Base-by-base conservation (phyloP, 2,113 vertebrate species). In the Phyllopteryx taeniolatus region DNA sequence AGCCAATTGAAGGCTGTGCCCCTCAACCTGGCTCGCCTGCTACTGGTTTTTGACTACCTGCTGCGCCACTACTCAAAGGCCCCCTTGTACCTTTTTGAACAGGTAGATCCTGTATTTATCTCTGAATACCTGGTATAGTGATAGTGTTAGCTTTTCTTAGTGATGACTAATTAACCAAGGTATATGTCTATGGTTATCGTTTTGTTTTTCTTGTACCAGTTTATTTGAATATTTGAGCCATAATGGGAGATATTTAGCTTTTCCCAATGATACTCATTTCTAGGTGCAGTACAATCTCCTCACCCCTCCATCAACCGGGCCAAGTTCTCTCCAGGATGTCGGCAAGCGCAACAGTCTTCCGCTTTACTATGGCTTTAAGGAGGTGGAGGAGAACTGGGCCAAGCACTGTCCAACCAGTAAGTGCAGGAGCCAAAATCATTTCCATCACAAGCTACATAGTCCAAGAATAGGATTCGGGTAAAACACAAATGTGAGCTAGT, bases 351-450 rank as follows among this genome's bases (percentile, higher is more conserved):
- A 80, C 0, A 77, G 92, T 22, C 75, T 91, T 8, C 97, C 95
- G 0, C 92, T 97, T 60, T 99, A 99, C 90, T 95, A 98, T 46
- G 95, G 96, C 2, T 98, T 98, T 85, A 98, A 96, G 86, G 98
- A 99, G 87, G 98, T 99, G 74, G 98, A 99, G 88, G 97, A 99
- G 81, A 99, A 99, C 91, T 99, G 98, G 97, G 90, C 93, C 57
- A 99, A 98, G 85, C 96, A 98, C 83, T 95, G 96, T 84, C 93
- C 96, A 56, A 82, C 94, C 91, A 96, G 96, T 96, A 87, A 88
- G 90, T 86, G 57, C 9, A 57, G 2, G 49, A 46, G 14, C 9
- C 42, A 5, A 57, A 53, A 63, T 44, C 10, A 20, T 53, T n/a
- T 53, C 27, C 27, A 62, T 77, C 43, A 60, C 33, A 70, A 46